These are phyloP conservation scores for Oenanthe melanoleuca DNA, from an alignment of 2,113 vertebrate species.

Conservation along the genomic window DNA sequence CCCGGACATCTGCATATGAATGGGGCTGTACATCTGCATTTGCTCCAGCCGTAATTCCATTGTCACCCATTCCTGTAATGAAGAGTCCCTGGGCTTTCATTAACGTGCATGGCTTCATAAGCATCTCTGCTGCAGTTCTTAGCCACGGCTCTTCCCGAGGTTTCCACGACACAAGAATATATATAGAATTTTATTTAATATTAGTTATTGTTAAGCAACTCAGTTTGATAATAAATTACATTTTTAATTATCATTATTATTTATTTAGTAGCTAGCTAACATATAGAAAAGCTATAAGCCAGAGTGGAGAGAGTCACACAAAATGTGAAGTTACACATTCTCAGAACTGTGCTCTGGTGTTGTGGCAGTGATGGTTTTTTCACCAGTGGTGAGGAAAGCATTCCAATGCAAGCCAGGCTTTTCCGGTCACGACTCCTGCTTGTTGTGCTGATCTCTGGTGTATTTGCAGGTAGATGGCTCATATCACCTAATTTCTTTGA, in stretches of 20 bases:
- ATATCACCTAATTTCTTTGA: background rate
- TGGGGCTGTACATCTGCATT: background rate
- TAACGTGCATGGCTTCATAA: background rate
- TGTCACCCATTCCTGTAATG: background rate
- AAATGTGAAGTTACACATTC: background rate
- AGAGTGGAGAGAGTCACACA: background rate
- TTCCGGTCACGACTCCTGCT: background rate
- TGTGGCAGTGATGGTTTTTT: background rate
- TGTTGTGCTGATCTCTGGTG: background rate
- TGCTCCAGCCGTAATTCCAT: background rate
- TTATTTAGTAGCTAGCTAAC: background rate
- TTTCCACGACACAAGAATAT: fast-evolving
- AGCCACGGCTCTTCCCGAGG: fast-evolving
- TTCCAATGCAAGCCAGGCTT: background rate
- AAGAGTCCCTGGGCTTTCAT: slow-evolving; percentile 6
- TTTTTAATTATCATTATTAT: background rate
- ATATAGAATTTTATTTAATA: background rate
- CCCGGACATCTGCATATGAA: slow-evolving; percentile 14
- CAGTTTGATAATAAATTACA: background rate
- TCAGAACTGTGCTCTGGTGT: background rate
- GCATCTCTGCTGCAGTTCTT: background rate
- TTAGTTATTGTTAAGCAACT: background rate
- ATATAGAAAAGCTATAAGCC: background rate
- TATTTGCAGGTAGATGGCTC: background rate
- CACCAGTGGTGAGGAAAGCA: background rate